phyloP scores from a whole-genome alignment of 2,888 invertebrate species.

The Carpatolechia fugitivella region DNA sequence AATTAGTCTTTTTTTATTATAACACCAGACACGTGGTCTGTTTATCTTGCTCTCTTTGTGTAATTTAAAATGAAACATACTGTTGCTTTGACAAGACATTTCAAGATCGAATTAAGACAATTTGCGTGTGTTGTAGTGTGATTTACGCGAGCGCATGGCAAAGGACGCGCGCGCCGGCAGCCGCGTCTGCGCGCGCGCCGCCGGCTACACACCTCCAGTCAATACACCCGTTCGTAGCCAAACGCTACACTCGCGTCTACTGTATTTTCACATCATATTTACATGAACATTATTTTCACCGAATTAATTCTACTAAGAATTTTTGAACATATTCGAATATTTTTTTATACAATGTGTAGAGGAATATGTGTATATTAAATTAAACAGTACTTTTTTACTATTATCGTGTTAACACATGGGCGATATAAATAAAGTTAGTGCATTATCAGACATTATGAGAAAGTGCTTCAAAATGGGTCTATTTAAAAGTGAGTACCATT shows the following conservation, averaged over 20 bases:
- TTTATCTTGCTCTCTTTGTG: too few relatives aligned
- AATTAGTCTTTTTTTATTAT: too few relatives aligned
- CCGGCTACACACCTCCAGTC: constrained; percentile 45
- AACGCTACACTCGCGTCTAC: constrained; percentile 47
- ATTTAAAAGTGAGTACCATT: constrained; percentile 71
- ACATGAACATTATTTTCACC: too few relatives aligned
- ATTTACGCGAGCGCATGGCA: constrained; percentile 51
- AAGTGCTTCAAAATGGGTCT: constrained; percentile 75
- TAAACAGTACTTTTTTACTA: neutral
- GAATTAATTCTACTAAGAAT: too few relatives aligned
- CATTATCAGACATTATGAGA: constrained; percentile 63
- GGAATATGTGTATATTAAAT: too few relatives aligned
- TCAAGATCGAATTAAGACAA: too few relatives aligned
- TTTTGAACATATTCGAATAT: too few relatives aligned
- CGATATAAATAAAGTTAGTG: constrained; percentile 50
- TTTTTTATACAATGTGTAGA: too few relatives aligned
- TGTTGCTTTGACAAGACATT: too few relatives aligned
- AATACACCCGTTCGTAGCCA: constrained; percentile 55
- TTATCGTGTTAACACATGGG: constrained; percentile 43
- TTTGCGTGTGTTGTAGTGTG: constrained; percentile 2
- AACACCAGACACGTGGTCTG: too few relatives aligned
- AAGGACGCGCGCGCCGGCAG: constrained; percentile 43
- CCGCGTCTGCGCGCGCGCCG: constrained; percentile 34
- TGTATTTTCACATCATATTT: constrained; percentile 14
- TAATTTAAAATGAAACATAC: too few relatives aligned